Base-by-base conservation (phyloP, 2,113 vertebrate species). In the Ceyx melanurus region DNA sequence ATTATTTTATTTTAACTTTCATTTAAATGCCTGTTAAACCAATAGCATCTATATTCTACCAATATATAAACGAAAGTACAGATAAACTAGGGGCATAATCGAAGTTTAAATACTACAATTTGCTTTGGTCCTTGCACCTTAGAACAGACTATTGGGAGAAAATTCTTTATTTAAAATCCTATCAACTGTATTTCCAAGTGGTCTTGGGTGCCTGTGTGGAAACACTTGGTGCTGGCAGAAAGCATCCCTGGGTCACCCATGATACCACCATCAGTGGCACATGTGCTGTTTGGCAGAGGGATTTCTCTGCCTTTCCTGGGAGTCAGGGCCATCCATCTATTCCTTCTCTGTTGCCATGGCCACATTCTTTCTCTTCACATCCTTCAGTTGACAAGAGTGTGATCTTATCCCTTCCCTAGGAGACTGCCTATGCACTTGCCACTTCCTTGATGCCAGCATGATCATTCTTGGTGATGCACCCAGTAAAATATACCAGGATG, bases 311-410 rank as follows among this genome's bases (percentile, higher is more conserved):
- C 62, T 78, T 71, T 90, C 76, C 92, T 72, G 4, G 35, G 76
- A 91, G 77, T 79, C 61, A 88, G 79, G n/a, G 18, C 76, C 83
- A 93, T 80, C 88, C 88, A 93, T 76, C 88, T 85, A 71, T 64
- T 60, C 86, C 76, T 70, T 58, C 81, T 76, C 88, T 88, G 92
- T 96, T 96, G 88, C 94, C 88, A 92, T 92, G 86, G 92, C 76
- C 85, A 94, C 82, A 53, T 88, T 81, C 61, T 83, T 68, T 80
- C 78, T 81, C 53, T 45, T 19, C 88, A 60, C 73, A 78, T 78
- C 80, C 65, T 75, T 81, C 57, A 81, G 73, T 81, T 77, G 61
- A 83, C 72, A 77, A 60, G 90, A 81, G 45, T 51, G 76, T 1
- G 5, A 17, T 78, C 15, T 4, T 75, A 46, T 65, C 81, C 14